Conservation (phyloP, 1,140 invertebrate genomes). For the Pissodes strobi region DNA sequence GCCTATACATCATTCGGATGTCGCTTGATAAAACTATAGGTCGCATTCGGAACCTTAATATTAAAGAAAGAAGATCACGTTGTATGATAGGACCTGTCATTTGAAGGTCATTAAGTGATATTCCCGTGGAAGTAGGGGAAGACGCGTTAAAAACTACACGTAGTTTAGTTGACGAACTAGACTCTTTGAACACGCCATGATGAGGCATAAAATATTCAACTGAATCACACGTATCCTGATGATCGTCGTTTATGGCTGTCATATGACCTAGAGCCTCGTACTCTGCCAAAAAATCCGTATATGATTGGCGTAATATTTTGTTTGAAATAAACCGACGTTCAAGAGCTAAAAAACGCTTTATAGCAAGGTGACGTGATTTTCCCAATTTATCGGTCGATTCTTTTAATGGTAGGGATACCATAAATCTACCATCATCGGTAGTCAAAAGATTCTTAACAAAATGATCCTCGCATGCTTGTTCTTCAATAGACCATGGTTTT, state of each 20-base stretch:
- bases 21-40: constrained; percentile 47
- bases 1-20: constrained; percentile 57
- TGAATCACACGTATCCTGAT: background rate
- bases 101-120: constrained; percentile 45
- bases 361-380: background rate
- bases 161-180: constrained; percentile 9
- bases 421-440: constrained; percentile 7
- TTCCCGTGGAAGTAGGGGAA: constrained; percentile 19
- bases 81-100: constrained; percentile 49
- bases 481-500: background rate
- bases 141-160: constrained; percentile 39
- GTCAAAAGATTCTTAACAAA: constrained; percentile 7
- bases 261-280: constrained; percentile 44
- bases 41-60: constrained; percentile 49
- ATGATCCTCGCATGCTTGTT: no score
- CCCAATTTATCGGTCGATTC: background rate
- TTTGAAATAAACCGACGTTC: background rate
- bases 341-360: background rate
- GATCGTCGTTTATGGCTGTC: constrained; percentile 16
- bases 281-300: constrained; percentile 43
- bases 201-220: constrained; percentile 30
- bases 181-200: constrained; percentile 33
- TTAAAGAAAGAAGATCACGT: constrained; percentile 49
- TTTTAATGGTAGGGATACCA: background rate
- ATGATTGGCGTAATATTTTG: constrained; percentile 24